These are phyloP conservation scores for Fundulus diaphanus DNA, from an alignment of 2,797 vertebrate species.

Conservation along the genomic window DNA sequence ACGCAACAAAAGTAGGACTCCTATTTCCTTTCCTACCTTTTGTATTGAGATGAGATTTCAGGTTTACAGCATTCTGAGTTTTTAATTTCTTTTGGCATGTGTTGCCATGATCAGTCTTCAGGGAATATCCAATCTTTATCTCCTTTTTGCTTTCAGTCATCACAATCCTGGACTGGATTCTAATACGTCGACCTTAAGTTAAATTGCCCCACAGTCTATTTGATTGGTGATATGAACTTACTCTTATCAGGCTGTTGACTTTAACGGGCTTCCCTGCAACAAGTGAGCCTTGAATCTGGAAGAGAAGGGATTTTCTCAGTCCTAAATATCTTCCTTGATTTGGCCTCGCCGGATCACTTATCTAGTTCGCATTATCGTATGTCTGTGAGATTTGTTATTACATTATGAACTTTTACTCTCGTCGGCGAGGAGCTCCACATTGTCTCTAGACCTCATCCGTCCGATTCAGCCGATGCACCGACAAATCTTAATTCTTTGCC, in stretches of 20 bases:
- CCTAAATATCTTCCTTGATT: neutral
- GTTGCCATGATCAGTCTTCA: slow-evolving; percentile 1
- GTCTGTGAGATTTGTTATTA: neutral
- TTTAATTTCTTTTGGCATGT: slow-evolving; percentile 10
- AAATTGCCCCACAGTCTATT: neutral
- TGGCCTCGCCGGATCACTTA: neutral
- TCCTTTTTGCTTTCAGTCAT: slow-evolving; percentile 5
- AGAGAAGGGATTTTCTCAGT: neutral
- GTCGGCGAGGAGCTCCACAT: slow-evolving; percentile 42
- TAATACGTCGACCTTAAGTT: slow-evolving; percentile 33
- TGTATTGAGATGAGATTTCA: slow-evolving; percentile 8
- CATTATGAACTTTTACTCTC: slow-evolving; percentile 25
- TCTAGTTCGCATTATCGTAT: slow-evolving; percentile 1
- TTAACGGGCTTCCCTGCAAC: slow-evolving; percentile 45
- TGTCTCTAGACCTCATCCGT: slow-evolving; percentile 63
- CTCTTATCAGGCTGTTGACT: slow-evolving; percentile 13
- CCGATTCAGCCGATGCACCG: slow-evolving; percentile 70
- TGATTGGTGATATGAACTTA: neutral
- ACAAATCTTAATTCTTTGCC: slow-evolving; percentile 76
- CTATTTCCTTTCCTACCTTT: slow-evolving; percentile 2
- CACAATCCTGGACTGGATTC: slow-evolving; percentile 2
- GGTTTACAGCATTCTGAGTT: slow-evolving; percentile 7
- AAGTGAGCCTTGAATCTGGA: slow-evolving; percentile 47
- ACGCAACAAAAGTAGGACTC: neutral
- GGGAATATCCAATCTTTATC: neutral